Evolutionary conservation across 1,140 invertebrate genomes (phyloP).

Genomic region (Coboldia fuscipes): DNA sequence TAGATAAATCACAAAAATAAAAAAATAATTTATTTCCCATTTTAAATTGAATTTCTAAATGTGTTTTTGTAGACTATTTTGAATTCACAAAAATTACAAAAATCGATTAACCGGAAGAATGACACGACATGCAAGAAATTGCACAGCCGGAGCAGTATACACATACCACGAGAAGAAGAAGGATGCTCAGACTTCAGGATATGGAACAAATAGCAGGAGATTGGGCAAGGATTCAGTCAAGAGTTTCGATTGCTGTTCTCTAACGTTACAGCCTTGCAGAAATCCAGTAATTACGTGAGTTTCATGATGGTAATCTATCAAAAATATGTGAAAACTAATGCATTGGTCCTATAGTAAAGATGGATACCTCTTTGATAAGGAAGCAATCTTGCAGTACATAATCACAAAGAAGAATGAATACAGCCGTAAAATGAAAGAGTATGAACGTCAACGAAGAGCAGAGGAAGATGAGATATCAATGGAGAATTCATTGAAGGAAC

Average conservation of each 20-base stretch:
- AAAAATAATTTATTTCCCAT: too few species aligned
- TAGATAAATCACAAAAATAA: too few species aligned
- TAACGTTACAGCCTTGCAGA: slow-evolving; percentile 72
- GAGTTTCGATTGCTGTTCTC: slow-evolving; percentile 93
- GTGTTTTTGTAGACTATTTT: too few species aligned
- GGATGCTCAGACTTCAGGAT: slow-evolving; percentile 81
- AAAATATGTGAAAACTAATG: background rate
- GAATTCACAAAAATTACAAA: too few species aligned
- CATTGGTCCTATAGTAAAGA: slow-evolving; percentile 29
- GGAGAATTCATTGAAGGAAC: slow-evolving; percentile 22
- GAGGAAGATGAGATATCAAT: slow-evolving; percentile 34
- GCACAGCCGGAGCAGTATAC: slow-evolving; percentile 94
- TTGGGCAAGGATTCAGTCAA: slow-evolving; percentile 75
- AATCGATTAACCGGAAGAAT: slow-evolving; percentile 35
- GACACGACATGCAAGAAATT: slow-evolving; percentile 93
- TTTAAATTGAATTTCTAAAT: too few species aligned
- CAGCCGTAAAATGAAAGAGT: slow-evolving; percentile 75
- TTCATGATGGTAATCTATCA: background rate
- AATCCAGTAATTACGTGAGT: slow-evolving; percentile 18
- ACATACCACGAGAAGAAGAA: slow-evolving; percentile 97
- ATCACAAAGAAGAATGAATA: slow-evolving; percentile 89
- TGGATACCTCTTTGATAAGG: slow-evolving; percentile 92
- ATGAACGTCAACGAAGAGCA: slow-evolving; percentile 67
- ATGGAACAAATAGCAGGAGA: slow-evolving; percentile 61
- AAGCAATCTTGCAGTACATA: slow-evolving; percentile 91